A percentile compares a stretch with the other conserved stretches of the same genome.
These are phyloP conservation scores for Pocillopora verrucosa DNA, from an alignment of 64 coral and sea anemone genomes.

Conservation along the genomic window DNA sequence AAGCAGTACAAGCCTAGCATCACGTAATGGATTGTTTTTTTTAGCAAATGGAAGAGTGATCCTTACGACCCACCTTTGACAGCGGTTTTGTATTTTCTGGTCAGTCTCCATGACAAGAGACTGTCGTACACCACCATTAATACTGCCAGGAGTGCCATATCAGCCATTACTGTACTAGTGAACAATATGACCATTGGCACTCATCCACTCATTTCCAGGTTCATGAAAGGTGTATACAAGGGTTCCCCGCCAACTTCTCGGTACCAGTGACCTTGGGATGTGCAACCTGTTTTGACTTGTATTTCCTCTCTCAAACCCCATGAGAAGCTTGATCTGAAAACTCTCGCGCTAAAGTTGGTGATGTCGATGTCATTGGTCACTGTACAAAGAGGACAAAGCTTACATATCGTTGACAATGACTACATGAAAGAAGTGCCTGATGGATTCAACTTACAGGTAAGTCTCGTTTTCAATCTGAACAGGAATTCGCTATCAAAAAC, in stretches of 20 bases:
- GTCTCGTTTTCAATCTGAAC: no score
- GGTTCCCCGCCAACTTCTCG: slow-evolving; percentile 9
- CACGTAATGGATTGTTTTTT: slow-evolving; percentile 17
- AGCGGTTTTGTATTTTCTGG: slow-evolving; percentile 37
- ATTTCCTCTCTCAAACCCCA: background rate
- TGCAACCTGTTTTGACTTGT: slow-evolving; percentile 6
- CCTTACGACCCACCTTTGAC: background rate
- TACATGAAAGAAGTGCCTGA: slow-evolving; percentile 13
- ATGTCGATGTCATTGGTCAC: slow-evolving; percentile 10
- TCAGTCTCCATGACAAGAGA: background rate
- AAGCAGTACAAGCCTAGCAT: slow-evolving; percentile 24
- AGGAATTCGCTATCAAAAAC: no score
- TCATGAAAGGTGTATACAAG: no score
- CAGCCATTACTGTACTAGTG: background rate
- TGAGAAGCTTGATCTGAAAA: background rate
- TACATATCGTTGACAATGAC: slow-evolving; percentile 2
- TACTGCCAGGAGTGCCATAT: slow-evolving; percentile 52
- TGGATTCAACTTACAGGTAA: background rate
- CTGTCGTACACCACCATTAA: slow-evolving; percentile 33
- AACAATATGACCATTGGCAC: no score
- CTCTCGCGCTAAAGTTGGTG: background rate
- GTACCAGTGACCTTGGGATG: slow-evolving; percentile 26
- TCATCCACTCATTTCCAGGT: no score
- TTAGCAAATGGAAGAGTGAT: background rate
- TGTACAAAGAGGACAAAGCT: background rate